These are phyloP conservation scores for Sinodicranocentrus sp. DNA, from an alignment of 2,888 invertebrate species.

Conservation along the genomic window DNA sequence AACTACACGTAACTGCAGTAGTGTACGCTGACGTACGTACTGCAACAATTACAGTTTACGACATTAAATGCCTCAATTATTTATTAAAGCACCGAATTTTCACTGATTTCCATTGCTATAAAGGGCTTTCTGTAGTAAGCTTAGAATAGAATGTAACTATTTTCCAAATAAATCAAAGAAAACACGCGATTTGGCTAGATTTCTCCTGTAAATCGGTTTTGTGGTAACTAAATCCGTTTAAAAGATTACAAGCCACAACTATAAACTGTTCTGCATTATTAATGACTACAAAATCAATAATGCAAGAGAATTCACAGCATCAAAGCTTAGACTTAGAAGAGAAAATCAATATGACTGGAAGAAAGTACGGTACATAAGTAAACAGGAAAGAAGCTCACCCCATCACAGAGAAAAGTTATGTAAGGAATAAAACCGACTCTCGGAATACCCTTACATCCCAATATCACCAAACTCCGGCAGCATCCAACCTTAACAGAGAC, in stretches of 20 bases:
- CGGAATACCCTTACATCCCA: slow-evolving; percentile 19
- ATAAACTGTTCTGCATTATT: slow-evolving; percentile 44
- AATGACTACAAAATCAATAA: slow-evolving; percentile 56
- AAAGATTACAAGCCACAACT: slow-evolving; percentile 12
- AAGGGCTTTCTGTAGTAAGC: too few species aligned
- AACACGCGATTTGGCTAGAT: too few species aligned
- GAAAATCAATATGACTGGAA: slow-evolving; percentile 49
- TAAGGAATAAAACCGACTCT: background rate
- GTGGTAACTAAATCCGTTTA: slow-evolving; percentile 44
- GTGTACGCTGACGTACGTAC: too few species aligned
- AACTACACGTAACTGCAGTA: too few species aligned
- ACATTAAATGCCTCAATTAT: too few species aligned
- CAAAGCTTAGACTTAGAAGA: background rate
- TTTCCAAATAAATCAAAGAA: too few species aligned
- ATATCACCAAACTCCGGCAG: slow-evolving; percentile 42
- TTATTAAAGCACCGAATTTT: too few species aligned
- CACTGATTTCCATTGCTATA: too few species aligned
- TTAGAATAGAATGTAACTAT: too few species aligned
- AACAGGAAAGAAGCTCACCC: slow-evolving; percentile 59
- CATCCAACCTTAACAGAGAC: slow-evolving; percentile 3
- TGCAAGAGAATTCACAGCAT: slow-evolving; percentile 48
- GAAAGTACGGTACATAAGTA: slow-evolving; percentile 5
- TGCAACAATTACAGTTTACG: too few species aligned
- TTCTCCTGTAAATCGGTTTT: slow-evolving; percentile 56
- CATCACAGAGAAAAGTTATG: slow-evolving; percentile 35